phyloP scores from a whole-genome alignment of 37 sponge, comb jelly and placozoan species.

The Amphimedon queenslandica region DNA sequence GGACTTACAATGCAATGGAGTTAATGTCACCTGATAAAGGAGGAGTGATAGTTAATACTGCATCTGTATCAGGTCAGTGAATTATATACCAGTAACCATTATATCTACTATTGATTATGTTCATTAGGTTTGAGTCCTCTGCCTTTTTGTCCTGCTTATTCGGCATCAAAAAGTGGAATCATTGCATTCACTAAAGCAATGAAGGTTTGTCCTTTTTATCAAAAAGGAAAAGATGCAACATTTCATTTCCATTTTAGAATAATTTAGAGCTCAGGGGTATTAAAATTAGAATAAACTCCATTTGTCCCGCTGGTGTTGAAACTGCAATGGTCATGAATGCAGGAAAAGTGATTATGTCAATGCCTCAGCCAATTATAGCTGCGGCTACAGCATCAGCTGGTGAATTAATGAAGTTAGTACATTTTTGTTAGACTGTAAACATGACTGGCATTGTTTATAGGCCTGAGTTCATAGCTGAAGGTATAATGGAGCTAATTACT shows the following conservation, averaged over 20 bases:
- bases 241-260: not conserved
- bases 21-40: too few relatives aligned
- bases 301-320: constrained; percentile 66
- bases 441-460: too few relatives aligned
- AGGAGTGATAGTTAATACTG: constrained; percentile 61
- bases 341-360: too few relatives aligned
- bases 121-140: constrained; percentile 14
- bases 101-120: not conserved
- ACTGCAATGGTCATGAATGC: too few relatives aligned
- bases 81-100: not conserved
- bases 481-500: constrained; percentile 25
- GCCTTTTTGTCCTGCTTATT: constrained; percentile 9
- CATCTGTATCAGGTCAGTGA: constrained; percentile 69
- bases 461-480: too few relatives aligned
- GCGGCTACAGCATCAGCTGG: too few relatives aligned
- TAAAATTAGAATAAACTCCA: constrained; percentile 70
- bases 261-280: not conserved
- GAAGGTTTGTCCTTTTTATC: not conserved
- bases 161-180: constrained; percentile 18
- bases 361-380: too few relatives aligned
- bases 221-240: not conserved
- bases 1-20: too few relatives aligned
- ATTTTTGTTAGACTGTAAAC: too few relatives aligned
- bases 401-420: too few relatives aligned
- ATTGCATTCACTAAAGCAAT: constrained; percentile 8